Evolutionary conservation across 92 coral and sea anemone species (phyloP), one percentile per base, ranked within the genome.

Genomic region (Bergia puertoricense): DNA sequence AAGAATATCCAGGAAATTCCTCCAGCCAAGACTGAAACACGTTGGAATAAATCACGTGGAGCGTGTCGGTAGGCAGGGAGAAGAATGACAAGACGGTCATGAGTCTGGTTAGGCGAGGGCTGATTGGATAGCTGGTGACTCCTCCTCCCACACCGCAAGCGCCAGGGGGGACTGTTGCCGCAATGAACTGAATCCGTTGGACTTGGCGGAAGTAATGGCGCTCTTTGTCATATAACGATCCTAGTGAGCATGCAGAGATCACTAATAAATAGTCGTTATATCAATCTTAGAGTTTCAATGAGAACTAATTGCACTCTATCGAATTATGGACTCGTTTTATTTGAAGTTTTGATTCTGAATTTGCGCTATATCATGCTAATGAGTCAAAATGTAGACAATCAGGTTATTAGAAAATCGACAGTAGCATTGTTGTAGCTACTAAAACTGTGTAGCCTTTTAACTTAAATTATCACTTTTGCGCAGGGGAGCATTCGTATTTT

Each of bases 1-100:
- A 79, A 46, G 99, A 94, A 84, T 97, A 97, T 22, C 98, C 98
- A 5, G 99, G 99, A 86, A 97, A 97, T 86, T 96, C 99, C 65
- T 95, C 96, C 37, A 97, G 89, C 99, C 99, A 97, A 9, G 97
- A 86, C 39, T 79, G 94, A 66, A 97, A 85, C 42, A 93, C 95
- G 18, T 90, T 89, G 4, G 91, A 91, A 89, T 97, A 97, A 86
- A 97, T 93, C 65, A 85, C 91, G 79, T 89, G 91, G n/a, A 95
- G 94, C 18, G 99, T 95, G 54, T 92, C 95, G 23, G 87, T 76
- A 37, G 95, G 67, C 68, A 94, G 86, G 37, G 97, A 90, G 59
- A 94, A 92, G 88, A 97, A 94, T 37, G 99, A 95, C 90, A 97
- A 30, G 10, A 95, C 98, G 10, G 96, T 93, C 99, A 97, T 94